These are phyloP conservation scores for Xestoiulus laeticollis DNA, from an alignment of 2,888 invertebrate species.

Conservation along the genomic window DNA sequence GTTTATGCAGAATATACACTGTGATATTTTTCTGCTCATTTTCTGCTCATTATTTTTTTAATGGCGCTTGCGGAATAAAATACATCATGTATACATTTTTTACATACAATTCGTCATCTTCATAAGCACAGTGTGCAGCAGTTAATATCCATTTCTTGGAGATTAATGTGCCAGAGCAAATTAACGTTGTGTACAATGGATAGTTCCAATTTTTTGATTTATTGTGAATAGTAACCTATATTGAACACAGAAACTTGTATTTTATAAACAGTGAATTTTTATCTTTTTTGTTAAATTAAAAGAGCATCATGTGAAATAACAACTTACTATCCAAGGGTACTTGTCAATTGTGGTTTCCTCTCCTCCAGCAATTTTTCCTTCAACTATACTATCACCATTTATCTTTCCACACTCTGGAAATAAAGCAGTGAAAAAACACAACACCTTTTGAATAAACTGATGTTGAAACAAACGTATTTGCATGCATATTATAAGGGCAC, in stretches of 20 bases:
- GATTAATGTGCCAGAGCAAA: not conserved
- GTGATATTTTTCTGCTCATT: too few relatives aligned
- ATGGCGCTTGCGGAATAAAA: too few relatives aligned
- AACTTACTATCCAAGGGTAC: not conserved
- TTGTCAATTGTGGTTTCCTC: not conserved
- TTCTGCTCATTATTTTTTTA: too few relatives aligned
- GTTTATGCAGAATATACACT: too few relatives aligned
- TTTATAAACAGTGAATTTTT: too few relatives aligned
- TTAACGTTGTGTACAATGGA: not conserved
- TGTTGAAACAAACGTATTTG: too few relatives aligned
- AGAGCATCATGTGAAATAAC: not conserved
- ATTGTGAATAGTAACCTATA: not conserved
- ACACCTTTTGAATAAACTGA: too few relatives aligned
- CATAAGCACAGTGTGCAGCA: not conserved
- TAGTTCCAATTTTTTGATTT: not conserved
- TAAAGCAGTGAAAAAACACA: not conserved
- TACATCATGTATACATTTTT: not conserved
- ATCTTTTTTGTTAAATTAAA: too few relatives aligned
- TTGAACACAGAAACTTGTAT: too few relatives aligned
- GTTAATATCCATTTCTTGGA: not conserved
- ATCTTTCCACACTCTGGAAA: not conserved
- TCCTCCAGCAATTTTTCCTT: not conserved
- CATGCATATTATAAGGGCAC: too few relatives aligned
- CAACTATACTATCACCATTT: not conserved
- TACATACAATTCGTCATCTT: not conserved